Percentiles rank a stretch among this genome's conserved stretches.
Evolutionary conservation across 2,888 invertebrate species (phyloP).

Genomic region (Metellina segmentata): DNA sequence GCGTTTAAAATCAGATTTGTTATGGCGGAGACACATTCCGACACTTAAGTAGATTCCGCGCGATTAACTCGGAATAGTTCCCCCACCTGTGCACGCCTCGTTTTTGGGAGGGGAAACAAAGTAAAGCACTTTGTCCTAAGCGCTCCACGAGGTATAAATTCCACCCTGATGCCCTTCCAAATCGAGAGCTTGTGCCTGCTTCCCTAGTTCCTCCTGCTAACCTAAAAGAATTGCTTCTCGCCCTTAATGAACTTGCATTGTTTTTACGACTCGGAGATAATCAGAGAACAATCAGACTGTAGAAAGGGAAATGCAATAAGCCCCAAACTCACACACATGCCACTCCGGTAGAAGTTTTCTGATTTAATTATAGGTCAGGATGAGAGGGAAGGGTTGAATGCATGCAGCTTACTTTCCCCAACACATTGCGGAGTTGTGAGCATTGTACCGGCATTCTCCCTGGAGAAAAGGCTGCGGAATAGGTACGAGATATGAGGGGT

Average conservation of each 20-base stretch:
- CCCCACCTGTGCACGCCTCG: not conserved
- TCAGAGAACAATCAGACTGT: constrained; percentile 56
- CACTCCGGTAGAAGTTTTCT: constrained; percentile 45
- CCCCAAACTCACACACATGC: constrained; percentile 14
- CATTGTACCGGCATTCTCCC: not conserved
- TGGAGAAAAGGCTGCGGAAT: not conserved
- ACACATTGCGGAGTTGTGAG: too few relatives aligned
- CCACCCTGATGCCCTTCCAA: constrained; percentile 39
- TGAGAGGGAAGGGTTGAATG: not conserved
- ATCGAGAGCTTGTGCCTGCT: constrained; percentile 10
- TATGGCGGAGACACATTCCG: constrained; percentile 25
- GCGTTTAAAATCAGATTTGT: constrained; percentile 38
- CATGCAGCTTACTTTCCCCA: not conserved
- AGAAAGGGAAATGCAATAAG: constrained; percentile 55
- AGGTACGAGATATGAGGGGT: too few relatives aligned
- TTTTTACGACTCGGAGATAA: constrained; percentile 33
- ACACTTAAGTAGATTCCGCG: constrained; percentile 39
- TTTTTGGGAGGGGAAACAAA: constrained; percentile 14
- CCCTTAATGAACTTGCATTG: constrained; percentile 51
- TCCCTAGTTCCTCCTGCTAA: constrained; percentile 4
- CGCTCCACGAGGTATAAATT: constrained; percentile 33
- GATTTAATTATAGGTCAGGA: constrained; percentile 56
- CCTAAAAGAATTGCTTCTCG: constrained; percentile 36
- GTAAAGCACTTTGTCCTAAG: constrained; percentile 45
- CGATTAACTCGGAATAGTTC: constrained; percentile 25